Percentiles rank a stretch among this genome's conserved stretches.
Conservation (phyloP, 2,888 invertebrate genomes). For the Barypeithes pellucidus region DNA sequence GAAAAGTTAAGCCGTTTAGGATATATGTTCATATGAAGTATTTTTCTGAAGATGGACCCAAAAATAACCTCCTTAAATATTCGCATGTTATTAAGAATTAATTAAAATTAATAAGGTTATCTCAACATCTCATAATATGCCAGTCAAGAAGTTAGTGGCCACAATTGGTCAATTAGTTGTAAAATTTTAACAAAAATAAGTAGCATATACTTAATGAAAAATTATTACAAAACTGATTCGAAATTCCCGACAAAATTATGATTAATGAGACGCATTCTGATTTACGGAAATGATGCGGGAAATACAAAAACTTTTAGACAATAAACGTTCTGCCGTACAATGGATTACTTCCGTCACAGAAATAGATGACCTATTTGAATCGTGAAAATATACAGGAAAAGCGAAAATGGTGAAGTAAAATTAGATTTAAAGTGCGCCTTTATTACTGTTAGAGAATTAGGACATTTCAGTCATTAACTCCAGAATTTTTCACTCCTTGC, state of each 20-base stretch:
- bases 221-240: too few relatives aligned
- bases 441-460: background rate
- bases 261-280: slow-evolving; percentile 1
- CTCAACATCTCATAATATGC: too few relatives aligned
- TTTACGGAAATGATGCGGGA: background rate
- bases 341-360: slow-evolving; percentile 6
- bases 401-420: background rate
- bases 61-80: too few relatives aligned
- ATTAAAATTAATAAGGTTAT: too few relatives aligned
- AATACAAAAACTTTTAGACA: slow-evolving; percentile 21
- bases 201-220: too few relatives aligned
- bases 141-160: too few relatives aligned
- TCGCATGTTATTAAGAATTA: too few relatives aligned
- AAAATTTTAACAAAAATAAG: too few relatives aligned
- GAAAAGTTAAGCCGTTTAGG: too few relatives aligned
- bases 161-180: too few relatives aligned
- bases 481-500: background rate
- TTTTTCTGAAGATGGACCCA: too few relatives aligned
- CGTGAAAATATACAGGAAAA: slow-evolving; percentile 20
- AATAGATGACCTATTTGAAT: slow-evolving; percentile 27
- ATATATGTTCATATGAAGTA: too few relatives aligned
- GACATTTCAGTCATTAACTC: background rate
- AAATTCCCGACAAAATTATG: background rate
- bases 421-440: background rate
- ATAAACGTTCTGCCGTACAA: slow-evolving; percentile 14